These are phyloP conservation scores for Spialia ferax DNA, from an alignment of 2,888 invertebrate genomes.

Conservation along the genomic window DNA sequence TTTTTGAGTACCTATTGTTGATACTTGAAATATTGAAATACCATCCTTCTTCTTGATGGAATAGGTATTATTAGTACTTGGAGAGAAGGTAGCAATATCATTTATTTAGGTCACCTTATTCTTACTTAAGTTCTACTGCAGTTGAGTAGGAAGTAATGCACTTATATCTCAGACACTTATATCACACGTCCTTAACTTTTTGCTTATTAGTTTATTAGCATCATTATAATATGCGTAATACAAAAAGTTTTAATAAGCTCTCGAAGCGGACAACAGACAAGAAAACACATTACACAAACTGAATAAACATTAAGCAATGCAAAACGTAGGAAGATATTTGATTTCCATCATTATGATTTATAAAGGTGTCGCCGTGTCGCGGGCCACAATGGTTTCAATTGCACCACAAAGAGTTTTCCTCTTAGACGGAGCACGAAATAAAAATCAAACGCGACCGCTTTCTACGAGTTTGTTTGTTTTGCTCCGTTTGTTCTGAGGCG, in stretches of 20 bases:
- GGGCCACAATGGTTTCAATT: conserved; percentile 11
- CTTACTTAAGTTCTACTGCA: background rate
- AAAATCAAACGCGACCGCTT: conserved; percentile 69
- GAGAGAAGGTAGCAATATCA: too few species aligned
- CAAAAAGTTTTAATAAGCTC: background rate
- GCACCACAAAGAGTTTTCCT: conserved; percentile 44
- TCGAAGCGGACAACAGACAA: background rate
- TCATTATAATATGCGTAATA: background rate
- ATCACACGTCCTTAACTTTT: background rate
- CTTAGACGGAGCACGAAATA: conserved; percentile 48
- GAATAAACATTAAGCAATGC: conserved; percentile 19
- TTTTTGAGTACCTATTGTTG: conserved; percentile 22
- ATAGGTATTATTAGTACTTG: background rate
- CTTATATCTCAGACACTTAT: background rate
- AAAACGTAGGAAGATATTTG: conserved; percentile 4
- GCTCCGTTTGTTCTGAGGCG: conserved; percentile 76
- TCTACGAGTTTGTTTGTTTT: conserved; percentile 76
- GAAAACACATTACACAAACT: conserved; percentile 13
- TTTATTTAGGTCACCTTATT: too few species aligned
- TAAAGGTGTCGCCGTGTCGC: conserved; percentile 12
- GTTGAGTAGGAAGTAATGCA: background rate
- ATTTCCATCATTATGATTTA: conserved; percentile 30
- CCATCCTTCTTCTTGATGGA: too few species aligned
- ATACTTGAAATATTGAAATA: background rate
- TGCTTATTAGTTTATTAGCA: background rate